Evolutionary conservation across 1,140 invertebrate species (phyloP), one percentile per base, ranked within the genome.

Genomic region (Neodiprion fabricii): DNA sequence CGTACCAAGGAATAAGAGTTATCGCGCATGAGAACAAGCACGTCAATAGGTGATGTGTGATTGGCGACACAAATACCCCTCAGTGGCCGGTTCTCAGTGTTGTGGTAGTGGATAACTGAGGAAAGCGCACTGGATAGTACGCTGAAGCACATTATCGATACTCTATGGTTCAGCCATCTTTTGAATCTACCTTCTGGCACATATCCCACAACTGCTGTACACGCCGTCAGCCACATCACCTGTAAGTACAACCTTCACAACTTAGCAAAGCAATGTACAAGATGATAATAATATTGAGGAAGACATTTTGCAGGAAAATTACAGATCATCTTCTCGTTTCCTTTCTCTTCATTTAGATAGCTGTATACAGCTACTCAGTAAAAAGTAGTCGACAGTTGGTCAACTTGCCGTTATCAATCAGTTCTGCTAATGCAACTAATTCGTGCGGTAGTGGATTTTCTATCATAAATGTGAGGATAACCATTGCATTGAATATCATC

Each of bases 31-130:
- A 99, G 91, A 76, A 99, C 94, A 74, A 99, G 91, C 66, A 97
- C 97, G 89, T 99, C 98, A 78, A 99, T 98, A 1, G 98, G 99
- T 74, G 97, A 99, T 0, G 99, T 99, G 88, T 99, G 99, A 91
- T 99, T 99, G 70, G 99, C 98, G 21, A 99, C 98, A 90, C 98
- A 99, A 81, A 99, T 99, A 49, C 98, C 97, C 73, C 89, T 89
- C 75, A 90, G 89, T 47, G 96, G 96, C 77, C 91, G 91, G 87
- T 97, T 96, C 83, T 95, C 92, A 67, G 90, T 87, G 85, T 97
- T 95, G 88, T 98, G 96, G 89, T 98, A 98, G 23, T 91, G 96
- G 75, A 98, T 94, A 77, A 97, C 96, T 61, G 95, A 93, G 9
- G 96, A 96, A 71, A 98, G 91, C 48, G 95, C 95, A 70, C 95